Evolutionary conservation across 2,113 vertebrate genomes (phyloP).

Genomic region (Hypocryptadius cinnamomeus): DNA sequence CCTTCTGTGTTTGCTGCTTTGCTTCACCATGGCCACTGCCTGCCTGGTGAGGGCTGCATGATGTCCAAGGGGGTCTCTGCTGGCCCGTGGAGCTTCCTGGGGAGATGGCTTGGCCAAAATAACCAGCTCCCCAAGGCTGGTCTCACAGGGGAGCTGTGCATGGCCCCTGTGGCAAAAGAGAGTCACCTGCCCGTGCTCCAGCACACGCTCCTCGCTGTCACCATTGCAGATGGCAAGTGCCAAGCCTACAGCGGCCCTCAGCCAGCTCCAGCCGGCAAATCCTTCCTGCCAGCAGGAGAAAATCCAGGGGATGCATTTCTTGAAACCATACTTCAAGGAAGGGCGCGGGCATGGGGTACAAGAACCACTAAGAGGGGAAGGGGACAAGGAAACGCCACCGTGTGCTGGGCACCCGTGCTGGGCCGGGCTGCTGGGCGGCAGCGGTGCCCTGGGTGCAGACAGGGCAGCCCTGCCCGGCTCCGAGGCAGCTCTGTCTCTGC

Average conservation of each 20-base stretch:
- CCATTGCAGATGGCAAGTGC: background rate
- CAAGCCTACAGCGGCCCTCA: background rate
- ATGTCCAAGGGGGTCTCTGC: background rate
- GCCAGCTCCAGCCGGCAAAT: background rate
- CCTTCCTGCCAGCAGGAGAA: background rate
- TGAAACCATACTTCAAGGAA: background rate
- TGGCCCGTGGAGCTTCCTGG: background rate
- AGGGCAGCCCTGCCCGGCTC: accelerated
- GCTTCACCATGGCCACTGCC: background rate
- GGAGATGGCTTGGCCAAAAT: background rate
- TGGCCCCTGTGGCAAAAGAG: background rate
- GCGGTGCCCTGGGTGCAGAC: background rate
- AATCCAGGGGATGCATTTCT: background rate
- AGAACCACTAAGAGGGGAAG: background rate
- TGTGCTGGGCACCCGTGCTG: accelerated
- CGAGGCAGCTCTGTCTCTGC: background rate
- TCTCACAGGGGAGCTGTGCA: accelerated
- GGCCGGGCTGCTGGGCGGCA: accelerated
- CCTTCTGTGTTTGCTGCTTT: background rate
- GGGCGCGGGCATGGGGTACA: accelerated
- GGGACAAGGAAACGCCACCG: background rate
- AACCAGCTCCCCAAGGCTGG: background rate
- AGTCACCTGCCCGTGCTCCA: accelerated
- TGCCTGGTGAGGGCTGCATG: background rate
- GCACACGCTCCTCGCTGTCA: background rate